Evolutionary conservation across 1,140 invertebrate genomes (phyloP), one percentile per base, ranked within the genome.

Genomic region (Mizuhopecten yessoensis): DNA sequence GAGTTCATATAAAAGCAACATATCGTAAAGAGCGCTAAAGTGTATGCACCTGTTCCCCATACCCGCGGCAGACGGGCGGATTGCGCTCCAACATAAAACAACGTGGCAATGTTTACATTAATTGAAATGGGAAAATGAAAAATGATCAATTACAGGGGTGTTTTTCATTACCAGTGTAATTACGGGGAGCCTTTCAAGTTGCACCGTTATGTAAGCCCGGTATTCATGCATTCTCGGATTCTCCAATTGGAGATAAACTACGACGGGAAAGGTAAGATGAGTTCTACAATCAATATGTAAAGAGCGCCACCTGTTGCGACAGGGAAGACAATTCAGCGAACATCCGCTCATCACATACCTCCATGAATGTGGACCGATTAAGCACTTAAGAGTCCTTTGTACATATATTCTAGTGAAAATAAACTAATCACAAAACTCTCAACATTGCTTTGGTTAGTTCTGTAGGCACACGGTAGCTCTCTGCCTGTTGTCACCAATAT

Each of bases 91-190:
- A 13, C 36, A 39, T 29, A 29, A 75, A 75, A 75, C 57, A 75
- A 75, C 57, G 57, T 75, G 57, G 23, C 57, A 29, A 75, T 75
- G 57, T 75, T 75, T 75, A 75, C 57, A 75, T 75, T 75, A 75
- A 75, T 75, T 75, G 57, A 75, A 75, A 75, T 75, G 57, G 57
- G 57, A 75, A 75, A 75, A 75, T 75, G 57, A 75, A 75, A 75
- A 75, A 75, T 75, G 57, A 75, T 75, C 57, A 75, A 29, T 75
- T 75, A 75, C 57, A n/a, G 57, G 57, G 57, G 23, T 75, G 57
- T 75, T 75, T 75, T 75, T 75, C 57, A 75, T 75, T 75, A 75
- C 1, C 23, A 0, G 23, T 29, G 23, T 75, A 75, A 75, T 75
- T 75, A 75, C 57, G 2, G 57, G 57, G 57, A 75, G n/a, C 57